Base-by-base conservation (phyloP, 2,888 invertebrate genomes). In the Panorpa germanica region DNA sequence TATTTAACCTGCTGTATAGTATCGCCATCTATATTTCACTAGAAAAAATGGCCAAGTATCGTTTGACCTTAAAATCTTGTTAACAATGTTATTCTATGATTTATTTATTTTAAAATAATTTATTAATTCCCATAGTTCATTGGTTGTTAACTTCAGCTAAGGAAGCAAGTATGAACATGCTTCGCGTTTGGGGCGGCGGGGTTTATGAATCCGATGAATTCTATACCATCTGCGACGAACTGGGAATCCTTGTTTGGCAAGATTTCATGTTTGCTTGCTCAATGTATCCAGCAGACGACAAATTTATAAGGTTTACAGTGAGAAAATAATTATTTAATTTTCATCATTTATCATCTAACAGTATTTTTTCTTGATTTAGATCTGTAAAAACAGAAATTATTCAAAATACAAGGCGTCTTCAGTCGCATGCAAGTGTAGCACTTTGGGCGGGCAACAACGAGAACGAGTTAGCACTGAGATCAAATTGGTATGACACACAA, bases 111-210 rank as follows among this genome's bases (percentile, higher is more conserved):
- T n/a, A n/a, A n/a, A n/a, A n/a, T n/a, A n/a, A n/a, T n/a, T n/a
- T n/a, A n/a, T n/a, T n/a, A n/a, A n/a, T n/a, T n/a, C n/a, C n/a
- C n/a, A n/a, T n/a, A n/a, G n/a, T n/a, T n/a, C n/a, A n/a, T n/a
- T n/a, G n/a, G n/a, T n/a, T 90, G 2, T 49, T 93, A 20, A 46
- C 52, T 30, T 70, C 81, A 0, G 76, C 76, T 1, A 68, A 65
- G 39, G 68, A 73, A 6, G 71, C 75, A 0, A 70, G 93, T 47
- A 88, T 91, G 81, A 82, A 85, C 44, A 83, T 86, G 73, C 54
- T 96, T 9, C 63, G 96, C n/a, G 82, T 96, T 2, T 98, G 96
- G 96, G 96, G 96, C 15, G 96, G 96, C n/a, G 96, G 93, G 0
- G 58, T 86, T 1, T 98, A 95, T 45, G 95, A 95, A 48, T 72